phyloP scores from a whole-genome alignment of 2,888 invertebrate genomes.

The Phorcus lineatus region DNA sequence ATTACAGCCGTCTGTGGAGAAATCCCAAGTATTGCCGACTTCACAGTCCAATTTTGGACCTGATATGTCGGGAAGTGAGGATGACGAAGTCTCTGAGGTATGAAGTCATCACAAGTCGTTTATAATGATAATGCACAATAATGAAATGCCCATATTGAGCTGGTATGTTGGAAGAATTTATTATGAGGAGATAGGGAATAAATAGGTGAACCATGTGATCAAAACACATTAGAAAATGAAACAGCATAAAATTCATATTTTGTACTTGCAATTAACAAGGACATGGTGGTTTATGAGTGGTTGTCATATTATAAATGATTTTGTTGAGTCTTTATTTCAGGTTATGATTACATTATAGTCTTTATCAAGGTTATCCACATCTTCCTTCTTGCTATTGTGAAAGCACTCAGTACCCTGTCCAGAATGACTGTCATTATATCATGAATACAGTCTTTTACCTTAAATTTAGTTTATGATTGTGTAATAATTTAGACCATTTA shows the following conservation, averaged over 20 bases:
- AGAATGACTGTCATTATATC: no score
- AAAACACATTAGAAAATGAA: constrained; percentile 19
- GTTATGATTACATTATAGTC: no score
- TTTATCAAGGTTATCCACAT: no score
- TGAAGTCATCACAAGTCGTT: constrained; percentile 23
- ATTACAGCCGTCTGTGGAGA: constrained; percentile 47
- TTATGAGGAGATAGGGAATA: not conserved
- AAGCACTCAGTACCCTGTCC: no score
- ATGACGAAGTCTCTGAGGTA: constrained; percentile 97
- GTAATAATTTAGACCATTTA: no score
- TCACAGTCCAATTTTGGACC: constrained; percentile 84
- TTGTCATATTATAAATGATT: not conserved
- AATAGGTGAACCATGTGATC: constrained; percentile 34
- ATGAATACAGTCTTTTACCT: no score
- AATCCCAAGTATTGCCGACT: constrained; percentile 76
- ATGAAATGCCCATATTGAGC: not conserved
- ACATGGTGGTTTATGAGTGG: no score
- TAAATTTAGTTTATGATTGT: no score
- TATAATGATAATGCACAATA: not conserved
- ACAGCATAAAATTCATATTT: not conserved
- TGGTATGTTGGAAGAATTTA: not conserved
- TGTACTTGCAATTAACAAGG: not conserved
- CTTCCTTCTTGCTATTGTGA: no score
- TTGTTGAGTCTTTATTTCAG: not conserved
- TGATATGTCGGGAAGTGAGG: constrained; percentile 96